Conservation (phyloP, 2,797 vertebrate species). For the Pipistrellus pipistrellus region DNA sequence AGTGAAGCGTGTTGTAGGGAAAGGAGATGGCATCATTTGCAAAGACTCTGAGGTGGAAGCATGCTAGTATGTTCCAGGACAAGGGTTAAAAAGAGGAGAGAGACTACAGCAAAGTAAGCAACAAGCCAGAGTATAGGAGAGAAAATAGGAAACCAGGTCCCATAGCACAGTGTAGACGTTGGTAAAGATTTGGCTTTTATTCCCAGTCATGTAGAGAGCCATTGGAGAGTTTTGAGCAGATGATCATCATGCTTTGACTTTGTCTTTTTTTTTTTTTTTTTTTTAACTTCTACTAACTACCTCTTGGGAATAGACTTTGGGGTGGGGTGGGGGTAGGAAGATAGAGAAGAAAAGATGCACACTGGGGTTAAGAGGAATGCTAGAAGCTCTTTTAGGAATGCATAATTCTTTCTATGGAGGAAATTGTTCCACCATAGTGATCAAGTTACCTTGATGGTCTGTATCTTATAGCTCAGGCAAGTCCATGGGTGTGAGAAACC, state of each 20-base stretch:
- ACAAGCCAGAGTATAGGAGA: background rate
- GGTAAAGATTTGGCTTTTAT: background rate
- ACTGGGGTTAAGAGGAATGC: background rate
- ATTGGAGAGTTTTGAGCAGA: background rate
- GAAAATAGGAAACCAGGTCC: background rate
- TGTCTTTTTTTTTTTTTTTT: background rate
- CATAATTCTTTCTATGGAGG: background rate
- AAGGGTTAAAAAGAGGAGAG: background rate
- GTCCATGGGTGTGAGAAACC: background rate
- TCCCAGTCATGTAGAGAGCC: background rate
- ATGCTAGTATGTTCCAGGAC: background rate
- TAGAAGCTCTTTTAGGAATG: background rate
- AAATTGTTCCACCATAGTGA: background rate
- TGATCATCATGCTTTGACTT: background rate
- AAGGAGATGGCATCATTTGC: background rate
- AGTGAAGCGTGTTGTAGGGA: background rate
- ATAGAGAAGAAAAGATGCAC: background rate
- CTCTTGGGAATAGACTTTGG: background rate
- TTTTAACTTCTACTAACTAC: background rate
- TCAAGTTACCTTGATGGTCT: background rate
- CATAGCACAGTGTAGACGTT: background rate
- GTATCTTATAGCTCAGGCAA: background rate
- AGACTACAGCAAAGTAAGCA: background rate
- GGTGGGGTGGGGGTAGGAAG: fast-evolving
- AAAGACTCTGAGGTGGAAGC: background rate